A percentile compares a stretch with the other conserved stretches of the same genome.
These are phyloP conservation scores for Pollenia griseotomentosa DNA, from an alignment of 2,888 invertebrate species.

Conservation along the genomic window DNA sequence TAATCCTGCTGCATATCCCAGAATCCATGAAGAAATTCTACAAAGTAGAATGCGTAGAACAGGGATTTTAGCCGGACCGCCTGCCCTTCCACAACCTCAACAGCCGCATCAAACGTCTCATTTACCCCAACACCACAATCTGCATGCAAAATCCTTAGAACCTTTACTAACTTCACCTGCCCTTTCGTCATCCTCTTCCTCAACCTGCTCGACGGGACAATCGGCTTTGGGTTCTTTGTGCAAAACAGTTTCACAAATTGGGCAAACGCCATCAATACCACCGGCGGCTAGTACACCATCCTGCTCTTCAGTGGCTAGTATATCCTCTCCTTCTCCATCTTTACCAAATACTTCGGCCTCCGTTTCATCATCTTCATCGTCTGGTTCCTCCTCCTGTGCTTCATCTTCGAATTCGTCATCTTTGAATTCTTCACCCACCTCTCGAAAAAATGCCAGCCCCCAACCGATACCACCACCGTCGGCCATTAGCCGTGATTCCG, in stretches of 20 bases:
- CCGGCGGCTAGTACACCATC: slow-evolving; percentile 77
- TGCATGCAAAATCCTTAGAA: slow-evolving; percentile 36
- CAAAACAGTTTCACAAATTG: slow-evolving; percentile 89
- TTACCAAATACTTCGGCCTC: slow-evolving; percentile 76
- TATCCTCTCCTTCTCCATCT: slow-evolving; percentile 76
- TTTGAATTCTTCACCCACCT: slow-evolving; percentile 79
- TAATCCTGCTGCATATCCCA: slow-evolving; percentile 83
- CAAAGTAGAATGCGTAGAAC: slow-evolving; percentile 82
- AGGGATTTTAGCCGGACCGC: slow-evolving; percentile 76
- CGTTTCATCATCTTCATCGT: slow-evolving; percentile 75
- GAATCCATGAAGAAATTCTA: slow-evolving; percentile 84
- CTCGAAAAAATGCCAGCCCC: slow-evolving; percentile 80
- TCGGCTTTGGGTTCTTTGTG: slow-evolving; percentile 89
- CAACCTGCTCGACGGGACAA: slow-evolving; percentile 78
- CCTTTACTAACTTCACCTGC: slow-evolving; percentile 53
- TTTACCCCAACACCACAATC: neutral
- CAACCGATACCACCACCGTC: slow-evolving; percentile 83
- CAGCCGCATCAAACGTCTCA: slow-evolving; percentile 2
- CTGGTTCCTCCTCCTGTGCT: slow-evolving; percentile 77
- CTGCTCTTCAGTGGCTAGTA: slow-evolving; percentile 77
- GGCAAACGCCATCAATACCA: slow-evolving; percentile 81
- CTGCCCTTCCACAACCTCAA: neutral
- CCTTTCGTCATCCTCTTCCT: slow-evolving; percentile 69
- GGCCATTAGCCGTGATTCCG: slow-evolving; percentile 83
- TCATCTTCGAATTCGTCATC: slow-evolving; percentile 80